Conservation (phyloP, 1,140 invertebrate genomes). For the Anoplophora glabripennis region DNA sequence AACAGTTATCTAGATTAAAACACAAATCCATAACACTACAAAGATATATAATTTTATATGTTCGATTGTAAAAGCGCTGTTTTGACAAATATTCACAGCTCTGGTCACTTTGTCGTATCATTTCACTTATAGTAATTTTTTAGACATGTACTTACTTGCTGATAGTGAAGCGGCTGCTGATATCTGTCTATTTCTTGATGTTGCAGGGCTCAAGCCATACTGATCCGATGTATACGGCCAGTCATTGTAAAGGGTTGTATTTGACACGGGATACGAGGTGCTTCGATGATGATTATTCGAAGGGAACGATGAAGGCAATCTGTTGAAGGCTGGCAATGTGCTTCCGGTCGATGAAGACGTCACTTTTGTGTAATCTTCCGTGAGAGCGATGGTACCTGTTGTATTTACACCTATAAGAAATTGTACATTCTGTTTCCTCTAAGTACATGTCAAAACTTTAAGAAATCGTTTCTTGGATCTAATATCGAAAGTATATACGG, state of each 20-base stretch:
- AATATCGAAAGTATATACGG: no score
- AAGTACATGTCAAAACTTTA: background rate
- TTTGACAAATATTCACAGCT: no score
- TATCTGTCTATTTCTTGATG: slow-evolving; percentile 25
- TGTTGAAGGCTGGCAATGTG: slow-evolving; percentile 42
- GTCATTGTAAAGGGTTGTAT: slow-evolving; percentile 26
- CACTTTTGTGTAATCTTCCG: slow-evolving; percentile 39
- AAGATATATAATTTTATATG: no score
- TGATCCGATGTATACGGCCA: slow-evolving; percentile 20
- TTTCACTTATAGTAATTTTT: no score
- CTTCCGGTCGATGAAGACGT: slow-evolving; percentile 25
- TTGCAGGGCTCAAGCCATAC: slow-evolving; percentile 21
- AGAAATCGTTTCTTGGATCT: no score
- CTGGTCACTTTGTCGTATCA: no score
- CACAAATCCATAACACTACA: no score
- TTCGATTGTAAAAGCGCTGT: no score
- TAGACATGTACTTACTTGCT: slow-evolving; percentile 49
- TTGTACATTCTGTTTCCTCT: no score
- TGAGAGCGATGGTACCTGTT: slow-evolving; percentile 25
- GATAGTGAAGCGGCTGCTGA: slow-evolving; percentile 52
- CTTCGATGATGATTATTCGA: slow-evolving; percentile 25
- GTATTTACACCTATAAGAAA: slow-evolving; percentile 37
- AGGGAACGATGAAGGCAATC: slow-evolving; percentile 34
- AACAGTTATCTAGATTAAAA: no score
- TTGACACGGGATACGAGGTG: slow-evolving; percentile 27